A percentile compares a stretch with the other conserved stretches of the same genome.
These are phyloP conservation scores for Chrysodeixis includens DNA, from an alignment of 2,888 invertebrate species.

Conservation along the genomic window DNA sequence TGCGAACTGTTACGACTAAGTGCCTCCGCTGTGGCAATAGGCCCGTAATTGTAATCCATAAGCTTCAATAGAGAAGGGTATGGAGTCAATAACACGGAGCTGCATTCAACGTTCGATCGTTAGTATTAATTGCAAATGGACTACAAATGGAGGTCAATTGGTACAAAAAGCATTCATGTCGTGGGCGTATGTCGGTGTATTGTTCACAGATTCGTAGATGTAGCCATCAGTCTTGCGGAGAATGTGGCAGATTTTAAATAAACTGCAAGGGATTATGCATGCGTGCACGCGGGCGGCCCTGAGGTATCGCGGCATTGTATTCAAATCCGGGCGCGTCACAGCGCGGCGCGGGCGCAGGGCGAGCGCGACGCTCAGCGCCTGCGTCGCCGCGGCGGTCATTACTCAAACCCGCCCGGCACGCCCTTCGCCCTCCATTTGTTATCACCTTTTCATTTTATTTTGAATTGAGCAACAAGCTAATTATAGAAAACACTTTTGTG, in stretches of 20 bases:
- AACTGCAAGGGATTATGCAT: slow-evolving; percentile 81
- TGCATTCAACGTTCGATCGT: slow-evolving; percentile 68
- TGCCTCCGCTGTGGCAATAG: slow-evolving; percentile 56
- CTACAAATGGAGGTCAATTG: slow-evolving; percentile 80
- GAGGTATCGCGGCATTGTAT: slow-evolving; percentile 87
- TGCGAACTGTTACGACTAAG: slow-evolving; percentile 63
- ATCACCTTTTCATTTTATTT: slow-evolving; percentile 53
- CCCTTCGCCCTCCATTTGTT: slow-evolving; percentile 65
- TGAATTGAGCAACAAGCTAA: slow-evolving; percentile 39
- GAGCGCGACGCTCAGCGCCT: slow-evolving; percentile 62
- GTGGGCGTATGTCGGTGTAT: slow-evolving; percentile 60
- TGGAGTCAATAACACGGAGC: slow-evolving; percentile 75
- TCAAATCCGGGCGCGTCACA: slow-evolving; percentile 83
- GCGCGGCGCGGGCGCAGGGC: slow-evolving; percentile 54
- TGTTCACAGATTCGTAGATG: slow-evolving; percentile 72
- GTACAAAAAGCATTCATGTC: slow-evolving; percentile 69
- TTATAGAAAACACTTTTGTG: slow-evolving; percentile 23
- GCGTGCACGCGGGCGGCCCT: slow-evolving; percentile 82
- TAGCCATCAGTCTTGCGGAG: slow-evolving; percentile 71
- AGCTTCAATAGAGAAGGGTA: slow-evolving; percentile 65
- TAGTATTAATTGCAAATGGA: slow-evolving; percentile 78
- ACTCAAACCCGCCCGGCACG: slow-evolving; percentile 73
- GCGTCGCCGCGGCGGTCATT: slow-evolving; percentile 69
- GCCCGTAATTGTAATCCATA: slow-evolving; percentile 74
- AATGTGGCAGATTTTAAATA: slow-evolving; percentile 82